phyloP scores from a whole-genome alignment of 2,888 invertebrate genomes.

The Nomada flava region DNA sequence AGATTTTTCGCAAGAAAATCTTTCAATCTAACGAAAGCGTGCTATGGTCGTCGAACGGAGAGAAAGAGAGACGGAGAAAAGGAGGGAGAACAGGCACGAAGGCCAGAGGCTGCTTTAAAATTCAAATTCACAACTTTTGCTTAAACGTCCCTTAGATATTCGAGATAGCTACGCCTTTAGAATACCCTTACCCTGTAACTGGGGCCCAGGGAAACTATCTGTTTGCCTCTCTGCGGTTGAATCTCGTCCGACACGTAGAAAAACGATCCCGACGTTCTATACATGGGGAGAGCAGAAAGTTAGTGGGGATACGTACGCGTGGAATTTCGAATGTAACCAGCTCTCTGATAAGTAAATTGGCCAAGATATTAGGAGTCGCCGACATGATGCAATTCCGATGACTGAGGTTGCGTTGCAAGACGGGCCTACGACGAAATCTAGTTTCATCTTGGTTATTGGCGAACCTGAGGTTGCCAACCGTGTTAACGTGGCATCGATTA shows the following conservation, averaged over 20 bases:
- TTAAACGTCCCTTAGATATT: conserved; percentile 69
- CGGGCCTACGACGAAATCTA: conserved; percentile 26
- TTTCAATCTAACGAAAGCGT: conserved; percentile 72
- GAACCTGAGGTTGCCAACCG: conserved; percentile 44
- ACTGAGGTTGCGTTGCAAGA: conserved; percentile 46
- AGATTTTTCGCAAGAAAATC: conserved; percentile 54
- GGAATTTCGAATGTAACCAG: conserved; percentile 54
- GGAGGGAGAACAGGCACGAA: neutral
- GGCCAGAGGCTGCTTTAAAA: conserved; percentile 71
- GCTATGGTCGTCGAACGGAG: conserved; percentile 42
- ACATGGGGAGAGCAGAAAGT: neutral
- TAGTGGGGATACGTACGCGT: neutral
- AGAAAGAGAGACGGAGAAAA: conserved; percentile 30
- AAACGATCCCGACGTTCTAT: conserved; percentile 22
- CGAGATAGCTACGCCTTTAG: conserved; percentile 39
- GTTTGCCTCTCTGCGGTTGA: conserved; percentile 24
- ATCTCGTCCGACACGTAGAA: conserved; percentile 39
- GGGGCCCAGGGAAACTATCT: neutral
- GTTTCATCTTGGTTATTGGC: conserved; percentile 59
- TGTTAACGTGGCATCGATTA: conserved; percentile 49
- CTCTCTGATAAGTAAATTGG: conserved; percentile 71
- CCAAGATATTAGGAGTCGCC: conserved; percentile 58
- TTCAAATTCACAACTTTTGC: conserved; percentile 77
- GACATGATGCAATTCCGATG: conserved; percentile 61
- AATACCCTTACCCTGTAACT: conserved; percentile 2